These are phyloP conservation scores for Ranitomeya variabilis DNA, from an alignment of 2,113 vertebrate species.

Conservation along the genomic window DNA sequence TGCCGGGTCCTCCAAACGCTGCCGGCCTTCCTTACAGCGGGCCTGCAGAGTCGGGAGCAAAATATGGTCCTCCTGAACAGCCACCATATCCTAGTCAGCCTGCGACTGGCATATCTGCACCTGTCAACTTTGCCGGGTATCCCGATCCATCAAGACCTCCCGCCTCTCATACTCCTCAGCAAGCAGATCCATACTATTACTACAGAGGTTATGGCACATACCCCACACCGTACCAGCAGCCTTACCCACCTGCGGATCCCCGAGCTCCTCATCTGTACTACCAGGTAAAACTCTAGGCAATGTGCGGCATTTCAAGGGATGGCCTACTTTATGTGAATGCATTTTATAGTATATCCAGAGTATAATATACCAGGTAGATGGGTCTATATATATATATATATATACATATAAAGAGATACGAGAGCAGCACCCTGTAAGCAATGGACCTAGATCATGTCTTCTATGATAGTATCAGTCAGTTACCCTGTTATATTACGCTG, in stretches of 20 bases:
- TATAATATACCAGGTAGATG: too few relatives aligned
- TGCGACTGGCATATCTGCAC: slow-evolving; percentile 41
- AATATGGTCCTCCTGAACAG: slow-evolving; percentile 59
- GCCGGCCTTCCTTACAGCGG: slow-evolving; percentile 60
- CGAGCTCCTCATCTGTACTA: slow-evolving; percentile 82
- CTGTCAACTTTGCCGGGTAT: slow-evolving; percentile 55
- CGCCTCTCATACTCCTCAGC: slow-evolving; percentile 74
- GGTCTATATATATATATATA: too few relatives aligned
- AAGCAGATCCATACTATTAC: slow-evolving; percentile 68
- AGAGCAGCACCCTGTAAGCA: background rate
- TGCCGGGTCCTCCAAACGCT: slow-evolving; percentile 43
- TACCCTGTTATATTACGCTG: too few relatives aligned
- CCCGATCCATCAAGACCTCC: slow-evolving; percentile 76
- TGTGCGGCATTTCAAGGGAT: background rate
- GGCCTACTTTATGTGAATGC: background rate
- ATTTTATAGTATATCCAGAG: too few relatives aligned
- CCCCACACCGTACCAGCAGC: slow-evolving; percentile 71
- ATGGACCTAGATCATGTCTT: background rate
- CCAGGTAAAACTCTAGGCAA: slow-evolving; percentile 71
- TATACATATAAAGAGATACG: too few relatives aligned
- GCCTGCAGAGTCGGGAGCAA: slow-evolving; percentile 44
- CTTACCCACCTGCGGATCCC: slow-evolving; percentile 78
- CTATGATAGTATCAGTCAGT: too few relatives aligned
- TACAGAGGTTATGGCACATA: slow-evolving; percentile 80
- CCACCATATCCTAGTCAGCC: accelerated